Evolutionary conservation across 2,797 vertebrate genomes (phyloP).

Genomic region (Gephyroberyx darwinii): DNA sequence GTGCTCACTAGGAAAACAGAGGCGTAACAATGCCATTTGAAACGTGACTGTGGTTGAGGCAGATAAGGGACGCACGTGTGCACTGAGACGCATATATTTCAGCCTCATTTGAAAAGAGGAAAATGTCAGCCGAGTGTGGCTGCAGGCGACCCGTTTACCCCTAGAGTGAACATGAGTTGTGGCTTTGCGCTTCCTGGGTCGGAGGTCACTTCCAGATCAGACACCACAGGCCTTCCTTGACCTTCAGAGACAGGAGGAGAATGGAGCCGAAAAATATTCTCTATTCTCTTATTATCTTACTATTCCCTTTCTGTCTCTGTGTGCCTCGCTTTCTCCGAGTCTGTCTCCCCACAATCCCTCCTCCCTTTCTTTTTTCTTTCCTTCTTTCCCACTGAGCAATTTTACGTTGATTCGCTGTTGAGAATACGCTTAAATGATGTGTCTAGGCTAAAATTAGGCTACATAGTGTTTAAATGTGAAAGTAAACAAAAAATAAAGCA

Average conservation of each 20-base stretch:
- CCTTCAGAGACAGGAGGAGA: constrained; percentile 48
- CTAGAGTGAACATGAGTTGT: constrained; percentile 4
- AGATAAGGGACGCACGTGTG: neutral
- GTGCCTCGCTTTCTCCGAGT: neutral
- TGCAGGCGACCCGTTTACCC: constrained; percentile 19
- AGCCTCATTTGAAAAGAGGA: constrained; percentile 49
- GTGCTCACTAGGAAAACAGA: constrained; percentile 13
- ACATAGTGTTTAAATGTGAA: too few species aligned
- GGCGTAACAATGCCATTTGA: neutral
- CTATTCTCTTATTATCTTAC: neutral
- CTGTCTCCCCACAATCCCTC: neutral
- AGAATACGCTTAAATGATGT: too few species aligned
- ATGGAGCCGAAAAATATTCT: neutral
- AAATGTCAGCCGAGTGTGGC: constrained; percentile 48
- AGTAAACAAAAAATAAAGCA: too few species aligned
- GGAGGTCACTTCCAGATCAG: constrained; percentile 42
- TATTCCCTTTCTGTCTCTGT: constrained; percentile 1
- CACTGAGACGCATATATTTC: constrained; percentile 28
- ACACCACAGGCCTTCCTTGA: constrained; percentile 39
- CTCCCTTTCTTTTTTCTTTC: neutral
- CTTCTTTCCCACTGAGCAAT: neutral
- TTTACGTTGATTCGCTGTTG: too few species aligned
- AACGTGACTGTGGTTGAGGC: neutral
- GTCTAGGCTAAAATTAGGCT: too few species aligned
- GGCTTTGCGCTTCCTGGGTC: constrained; percentile 36